A percentile compares a stretch with the other conserved stretches of the same genome.
Conservation (phyloP, 2,888 invertebrate genomes). For the Shargacucullia verbasci region DNA sequence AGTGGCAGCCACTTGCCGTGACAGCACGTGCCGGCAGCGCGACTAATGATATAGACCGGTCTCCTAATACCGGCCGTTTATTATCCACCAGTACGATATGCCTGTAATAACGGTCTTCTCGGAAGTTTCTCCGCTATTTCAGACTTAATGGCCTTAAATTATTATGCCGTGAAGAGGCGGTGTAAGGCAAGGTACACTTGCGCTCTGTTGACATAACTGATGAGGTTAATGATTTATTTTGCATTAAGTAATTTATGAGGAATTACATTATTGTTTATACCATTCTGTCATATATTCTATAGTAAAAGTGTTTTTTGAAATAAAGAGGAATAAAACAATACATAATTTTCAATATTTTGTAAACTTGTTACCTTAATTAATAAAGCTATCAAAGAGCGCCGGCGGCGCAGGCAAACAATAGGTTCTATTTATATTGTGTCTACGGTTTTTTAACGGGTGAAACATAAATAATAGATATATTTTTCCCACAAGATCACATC, state of each 20-base stretch:
- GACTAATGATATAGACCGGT: constrained; percentile 71
- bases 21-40: constrained; percentile 68
- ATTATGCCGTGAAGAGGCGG: constrained; percentile 40
- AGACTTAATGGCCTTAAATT: constrained; percentile 53
- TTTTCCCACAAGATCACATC: background rate
- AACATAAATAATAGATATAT: too few species aligned
- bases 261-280: too few species aligned
- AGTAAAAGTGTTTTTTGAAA: too few species aligned
- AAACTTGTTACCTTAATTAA: too few species aligned
- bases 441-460: too few species aligned
- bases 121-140: constrained; percentile 57
- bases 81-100: constrained; percentile 62
- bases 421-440: too few species aligned
- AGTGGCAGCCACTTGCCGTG: constrained; percentile 50
- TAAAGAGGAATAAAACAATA: too few species aligned
- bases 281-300: too few species aligned
- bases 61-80: constrained; percentile 65
- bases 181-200: constrained; percentile 29
- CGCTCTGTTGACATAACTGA: constrained; percentile 23
- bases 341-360: too few species aligned
- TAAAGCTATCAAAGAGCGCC: too few species aligned
- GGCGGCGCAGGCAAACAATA: too few species aligned
- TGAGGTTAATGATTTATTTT: constrained; percentile 1
- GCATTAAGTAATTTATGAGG: constrained; percentile 2
- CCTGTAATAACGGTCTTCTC: constrained; percentile 62